Evolutionary conservation across 2,113 vertebrate species (phyloP), one percentile per base, ranked within the genome.

Genomic region (Ictalurus furcatus): DNA sequence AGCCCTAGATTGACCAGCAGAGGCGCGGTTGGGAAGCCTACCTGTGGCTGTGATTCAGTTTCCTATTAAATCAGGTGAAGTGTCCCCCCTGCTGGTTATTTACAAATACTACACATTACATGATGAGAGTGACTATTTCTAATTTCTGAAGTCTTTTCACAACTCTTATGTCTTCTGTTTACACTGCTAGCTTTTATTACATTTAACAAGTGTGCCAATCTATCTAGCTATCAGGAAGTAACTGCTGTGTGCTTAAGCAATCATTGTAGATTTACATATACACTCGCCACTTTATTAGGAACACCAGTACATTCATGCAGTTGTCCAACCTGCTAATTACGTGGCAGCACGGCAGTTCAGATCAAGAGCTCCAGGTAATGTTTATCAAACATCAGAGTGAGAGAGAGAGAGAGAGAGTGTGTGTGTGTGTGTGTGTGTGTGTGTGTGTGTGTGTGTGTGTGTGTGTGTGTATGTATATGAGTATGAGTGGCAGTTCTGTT

Each of bases 21-120:
- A 90, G 92, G 92, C 90, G 92, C 89, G 92, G 84, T 76, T 90
- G 89, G 63, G 56, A 63, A 61, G 71, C 83, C 89, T 90, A 89
- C 88, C 88, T 89, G 88, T 69, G 59, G 61, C 44, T 44, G 40
- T 23, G 30, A 63, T n/a, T 1, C 69, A 40, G 21, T 14, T 21
- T n/a, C 21, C 23, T 4, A 61, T 48, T 6, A 86, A 86, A 71
- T 59, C n/a, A 85, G 37, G 25, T 23, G 63, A 13, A n/a, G 25
- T 89, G 84, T 44, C 76, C 34, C 84, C 84, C 61, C 88, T 85
- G 78, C 74, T 86, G 88, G 63, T 58, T 6, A 48, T 25, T 23
- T 58, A 44, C 2, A 67, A 34, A 25, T 14, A 74, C 23, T 67
- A 54, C 71, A 79, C 12, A 79, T 63, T 52, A 58, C 44, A 30